These are phyloP conservation scores for Pollenia amentaria DNA, from an alignment of 2,888 invertebrate genomes.

Conservation along the genomic window DNA sequence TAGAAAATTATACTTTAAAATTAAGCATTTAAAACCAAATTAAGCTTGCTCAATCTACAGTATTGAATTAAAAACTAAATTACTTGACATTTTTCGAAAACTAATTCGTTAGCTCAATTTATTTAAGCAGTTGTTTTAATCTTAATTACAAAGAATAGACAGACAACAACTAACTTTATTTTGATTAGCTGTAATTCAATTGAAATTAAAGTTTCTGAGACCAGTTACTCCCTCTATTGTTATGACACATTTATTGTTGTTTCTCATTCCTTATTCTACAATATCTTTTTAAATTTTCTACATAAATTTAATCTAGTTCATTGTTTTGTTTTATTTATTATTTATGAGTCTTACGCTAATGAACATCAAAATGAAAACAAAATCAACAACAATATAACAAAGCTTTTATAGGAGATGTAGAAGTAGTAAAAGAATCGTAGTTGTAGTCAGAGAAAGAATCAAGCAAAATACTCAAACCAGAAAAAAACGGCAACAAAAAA, in stretches of 20 bases:
- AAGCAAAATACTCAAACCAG: constrained; percentile 63
- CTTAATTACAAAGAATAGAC: constrained; percentile 9
- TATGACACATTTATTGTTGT: constrained; percentile 42
- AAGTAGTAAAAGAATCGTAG: constrained; percentile 22
- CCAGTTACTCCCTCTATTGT: constrained; percentile 33
- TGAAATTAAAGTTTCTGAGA: constrained; percentile 42
- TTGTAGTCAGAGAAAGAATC: constrained; percentile 39
- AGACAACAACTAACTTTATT: constrained; percentile 42
- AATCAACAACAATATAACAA: constrained; percentile 43
- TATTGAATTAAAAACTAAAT: too few species aligned
- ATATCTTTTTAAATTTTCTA: constrained; percentile 25
- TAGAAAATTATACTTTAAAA: too few species aligned
- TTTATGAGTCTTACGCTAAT: constrained; percentile 70
- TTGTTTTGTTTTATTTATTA: constrained; percentile 68
- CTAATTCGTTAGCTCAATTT: too few species aligned
- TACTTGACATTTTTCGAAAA: too few species aligned
- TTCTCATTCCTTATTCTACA: neutral
- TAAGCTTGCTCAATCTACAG: too few species aligned
- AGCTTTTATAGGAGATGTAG: neutral
- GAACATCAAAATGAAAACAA: constrained; percentile 67
- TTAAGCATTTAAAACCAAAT: too few species aligned
- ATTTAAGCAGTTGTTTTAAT: neutral
- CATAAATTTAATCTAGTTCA: constrained; percentile 61
- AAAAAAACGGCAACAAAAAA: constrained; percentile 54
- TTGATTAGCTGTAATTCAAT: constrained; percentile 64